A percentile compares a stretch with the other conserved stretches of the same genome.
Evolutionary conservation across 2,888 invertebrate species (phyloP).

Genomic region (Matsumyia berberina): DNA sequence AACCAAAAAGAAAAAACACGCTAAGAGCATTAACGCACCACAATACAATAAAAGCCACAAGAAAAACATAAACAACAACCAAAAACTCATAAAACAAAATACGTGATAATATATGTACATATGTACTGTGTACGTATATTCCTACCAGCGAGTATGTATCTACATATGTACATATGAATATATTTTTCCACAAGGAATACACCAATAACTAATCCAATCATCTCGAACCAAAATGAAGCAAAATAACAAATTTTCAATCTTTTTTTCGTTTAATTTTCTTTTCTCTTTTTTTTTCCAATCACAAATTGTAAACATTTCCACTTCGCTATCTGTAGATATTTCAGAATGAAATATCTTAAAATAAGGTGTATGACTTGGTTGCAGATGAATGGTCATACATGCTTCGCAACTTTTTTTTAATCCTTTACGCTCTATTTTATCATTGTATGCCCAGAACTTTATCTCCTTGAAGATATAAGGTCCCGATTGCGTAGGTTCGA

Average conservation of each 20-base stretch:
- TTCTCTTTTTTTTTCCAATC: neutral
- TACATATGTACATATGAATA: neutral
- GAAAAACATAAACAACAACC: neutral
- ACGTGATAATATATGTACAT: too few relatives aligned
- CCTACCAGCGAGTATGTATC: too few relatives aligned
- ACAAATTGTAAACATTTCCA: constrained; percentile 22
- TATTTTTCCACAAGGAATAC: neutral
- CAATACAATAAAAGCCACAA: neutral
- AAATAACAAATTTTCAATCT: constrained; percentile 13
- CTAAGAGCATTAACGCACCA: neutral
- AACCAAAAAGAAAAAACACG: neutral
- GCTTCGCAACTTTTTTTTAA: too few relatives aligned
- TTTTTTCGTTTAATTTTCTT: too few relatives aligned
- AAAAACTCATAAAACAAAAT: constrained; percentile 7
- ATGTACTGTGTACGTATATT: too few relatives aligned
- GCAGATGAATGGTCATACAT: too few relatives aligned
- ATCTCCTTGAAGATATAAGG: too few relatives aligned
- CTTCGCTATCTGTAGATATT: constrained; percentile 15
- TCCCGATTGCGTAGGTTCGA: too few relatives aligned
- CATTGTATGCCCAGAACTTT: too few relatives aligned
- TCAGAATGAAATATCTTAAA: too few relatives aligned
- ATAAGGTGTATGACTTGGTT: too few relatives aligned
- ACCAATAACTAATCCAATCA: constrained; percentile 29
- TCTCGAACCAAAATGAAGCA: constrained; percentile 17
- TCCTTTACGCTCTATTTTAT: too few relatives aligned